Base-by-base conservation (phyloP, 2,888 invertebrate genomes). In the Sylvicola cinctus region DNA sequence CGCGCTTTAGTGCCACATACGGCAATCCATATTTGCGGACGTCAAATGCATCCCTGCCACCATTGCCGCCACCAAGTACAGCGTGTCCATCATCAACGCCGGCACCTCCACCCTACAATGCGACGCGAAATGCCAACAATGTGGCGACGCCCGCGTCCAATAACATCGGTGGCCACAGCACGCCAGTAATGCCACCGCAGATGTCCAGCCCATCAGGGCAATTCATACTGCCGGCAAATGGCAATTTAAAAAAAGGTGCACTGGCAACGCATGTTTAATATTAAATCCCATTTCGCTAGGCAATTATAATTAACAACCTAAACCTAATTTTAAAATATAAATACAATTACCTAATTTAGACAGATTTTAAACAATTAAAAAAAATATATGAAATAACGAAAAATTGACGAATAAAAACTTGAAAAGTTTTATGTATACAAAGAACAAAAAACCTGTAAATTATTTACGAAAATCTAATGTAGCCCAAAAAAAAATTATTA, bases 1-100 rank as follows among this genome's bases (percentile, higher is more conserved):
- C 81, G 2, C 64, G 85, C 42, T 88, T 79, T 54, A 84, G 83
- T 33, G 87, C 88, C 26, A 77, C 83, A 6, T 88, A 88, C 49
- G 81, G 83, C 36, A 88, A 88, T 57, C 87, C 87, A 2, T 87
- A 87, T 55, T 61, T 85, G 41, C 65, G 85, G 49, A 72, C 71
- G 38, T 70, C 70, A 32, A 70, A 66, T 40, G 66, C 56, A 39
- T 53, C 55, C 39, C 50, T 58, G 51, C 54, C 58, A 55, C 57
- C 58, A 36, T 47, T 59, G 46, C 70, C 65, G 50, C 70, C 62
- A 49, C 70, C 62, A 45, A 70, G 62, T 56, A 79, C 74, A 39
- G 75, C 67, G 32, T 78, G 78, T 55, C 79, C 75, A 5, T 76
- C 74, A 27, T 78, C 76, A 2, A 81, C 79, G 27, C 81, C 79